These are phyloP conservation scores for Talpa occidentalis DNA, from an alignment of 2,113 vertebrate species.

Conservation along the genomic window DNA sequence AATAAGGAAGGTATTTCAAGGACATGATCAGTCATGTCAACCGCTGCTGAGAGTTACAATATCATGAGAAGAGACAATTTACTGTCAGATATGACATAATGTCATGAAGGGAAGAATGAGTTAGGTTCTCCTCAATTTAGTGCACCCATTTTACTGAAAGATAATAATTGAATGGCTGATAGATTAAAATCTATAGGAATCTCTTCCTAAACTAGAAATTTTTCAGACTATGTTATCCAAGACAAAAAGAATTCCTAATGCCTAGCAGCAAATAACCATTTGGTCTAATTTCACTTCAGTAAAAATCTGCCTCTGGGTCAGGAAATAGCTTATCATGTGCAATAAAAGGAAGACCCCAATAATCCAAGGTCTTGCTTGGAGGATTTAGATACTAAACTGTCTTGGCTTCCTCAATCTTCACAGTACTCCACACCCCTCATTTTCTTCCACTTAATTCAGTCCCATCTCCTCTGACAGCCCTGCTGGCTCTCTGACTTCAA, in stretches of 20 bases:
- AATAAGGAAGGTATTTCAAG: not conserved
- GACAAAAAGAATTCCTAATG: not conserved
- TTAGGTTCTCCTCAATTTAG: not conserved
- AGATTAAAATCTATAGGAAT: slow-evolving; percentile 43
- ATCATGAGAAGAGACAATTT: not conserved
- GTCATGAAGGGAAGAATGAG: not conserved
- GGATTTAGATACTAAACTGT: not conserved
- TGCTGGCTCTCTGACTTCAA: not conserved
- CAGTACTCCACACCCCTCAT: not conserved
- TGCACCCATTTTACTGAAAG: not conserved
- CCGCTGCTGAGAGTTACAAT: not conserved
- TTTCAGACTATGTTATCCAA: not conserved
- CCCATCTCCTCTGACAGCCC: not conserved
- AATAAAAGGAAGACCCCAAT: not conserved
- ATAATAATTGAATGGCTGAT: not conserved
- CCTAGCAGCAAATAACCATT: not conserved
- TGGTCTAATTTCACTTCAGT: not conserved
- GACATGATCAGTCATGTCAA: not conserved
- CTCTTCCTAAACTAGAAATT: slow-evolving; percentile 22
- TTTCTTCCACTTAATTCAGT: not conserved
- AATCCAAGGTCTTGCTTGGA: not conserved
- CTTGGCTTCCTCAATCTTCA: not conserved
- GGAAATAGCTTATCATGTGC: not conserved
- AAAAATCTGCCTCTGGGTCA: not conserved
- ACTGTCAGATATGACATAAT: not conserved